Evolutionary conservation across 1,140 invertebrate genomes (phyloP).

Genomic region (Meloidogyne chitwoodi): DNA sequence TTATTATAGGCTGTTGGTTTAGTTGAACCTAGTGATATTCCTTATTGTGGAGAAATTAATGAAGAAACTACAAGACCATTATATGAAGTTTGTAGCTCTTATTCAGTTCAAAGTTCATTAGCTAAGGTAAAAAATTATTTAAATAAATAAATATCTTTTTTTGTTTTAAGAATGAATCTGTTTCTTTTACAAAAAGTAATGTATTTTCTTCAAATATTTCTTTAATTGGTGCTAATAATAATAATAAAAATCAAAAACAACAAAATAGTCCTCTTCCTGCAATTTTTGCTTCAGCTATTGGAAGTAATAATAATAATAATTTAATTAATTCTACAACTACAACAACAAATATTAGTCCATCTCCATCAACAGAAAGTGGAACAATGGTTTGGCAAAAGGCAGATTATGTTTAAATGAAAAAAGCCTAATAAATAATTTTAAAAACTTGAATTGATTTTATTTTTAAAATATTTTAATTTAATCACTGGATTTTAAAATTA

Average conservation of each 20-base stretch:
- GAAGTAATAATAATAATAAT: background rate
- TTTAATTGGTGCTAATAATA: background rate
- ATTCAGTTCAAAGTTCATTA: constrained; percentile 4
- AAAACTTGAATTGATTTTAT: background rate
- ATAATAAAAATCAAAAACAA: background rate
- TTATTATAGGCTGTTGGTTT: constrained; percentile 6
- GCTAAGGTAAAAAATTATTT: background rate
- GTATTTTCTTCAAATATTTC: constrained; percentile 6
- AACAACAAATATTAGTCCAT: constrained; percentile 1
- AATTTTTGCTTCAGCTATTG: constrained; percentile 7
- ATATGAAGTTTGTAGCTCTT: constrained; percentile 20
- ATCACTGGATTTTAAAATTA: no score
- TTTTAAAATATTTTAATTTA: background rate
- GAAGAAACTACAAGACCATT: background rate
- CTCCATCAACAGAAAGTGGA: constrained; percentile 11
- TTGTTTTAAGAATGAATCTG: constrained; percentile 2
- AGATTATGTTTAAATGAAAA: constrained; percentile 19
- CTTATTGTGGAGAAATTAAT: constrained; percentile 22
- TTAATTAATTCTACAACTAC: background rate
- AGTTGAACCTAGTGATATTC: constrained; percentile 25
- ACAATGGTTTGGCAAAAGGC: constrained; percentile 27
- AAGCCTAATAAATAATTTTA: background rate
- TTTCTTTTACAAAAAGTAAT: constrained; percentile 21
- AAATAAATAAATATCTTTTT: background rate
- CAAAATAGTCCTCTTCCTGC: constrained; percentile 1